A percentile compares a stretch with the other conserved stretches of the same genome.
Conservation (phyloP, 2,797 vertebrate species). For the Anas capensis region DNA sequence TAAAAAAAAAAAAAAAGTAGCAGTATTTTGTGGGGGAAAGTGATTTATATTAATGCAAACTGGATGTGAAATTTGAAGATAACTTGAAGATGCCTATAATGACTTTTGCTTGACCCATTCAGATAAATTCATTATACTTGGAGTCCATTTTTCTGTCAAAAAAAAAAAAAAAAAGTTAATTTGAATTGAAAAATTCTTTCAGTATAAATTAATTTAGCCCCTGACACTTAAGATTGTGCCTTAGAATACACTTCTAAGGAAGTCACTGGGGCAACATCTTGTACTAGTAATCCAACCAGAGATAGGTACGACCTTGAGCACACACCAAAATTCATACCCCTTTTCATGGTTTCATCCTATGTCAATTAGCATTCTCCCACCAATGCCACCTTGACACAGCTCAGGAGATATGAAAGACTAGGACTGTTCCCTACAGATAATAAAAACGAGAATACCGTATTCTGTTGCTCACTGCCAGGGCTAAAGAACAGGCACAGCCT, state of each 20-base stretch:
- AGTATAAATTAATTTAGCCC: not conserved
- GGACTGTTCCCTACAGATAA: not conserved
- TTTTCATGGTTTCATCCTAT: not conserved
- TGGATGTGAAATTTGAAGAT: slow-evolving; percentile 3
- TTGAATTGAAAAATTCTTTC: not conserved
- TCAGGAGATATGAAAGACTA: not conserved
- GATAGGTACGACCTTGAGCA: not conserved
- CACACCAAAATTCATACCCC: not conserved
- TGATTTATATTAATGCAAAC: not conserved
- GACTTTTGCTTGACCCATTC: not conserved
- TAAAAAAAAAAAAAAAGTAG: not conserved
- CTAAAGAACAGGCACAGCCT: not conserved
- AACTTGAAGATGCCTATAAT: not conserved
- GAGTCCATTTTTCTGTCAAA: not conserved
- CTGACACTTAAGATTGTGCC: not conserved
- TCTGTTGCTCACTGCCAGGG: not conserved
- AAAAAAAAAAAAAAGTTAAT: not conserved
- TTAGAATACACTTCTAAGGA: not conserved
- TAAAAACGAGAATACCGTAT: not conserved
- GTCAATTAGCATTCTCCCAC: not conserved
- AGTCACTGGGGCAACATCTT: not conserved
- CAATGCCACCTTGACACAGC: not conserved
- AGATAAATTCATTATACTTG: not conserved
- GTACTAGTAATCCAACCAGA: not conserved
- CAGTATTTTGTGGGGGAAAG: not conserved